Base-by-base conservation (phyloP, 1,140 invertebrate genomes). In the Diorhabda elongata region DNA sequence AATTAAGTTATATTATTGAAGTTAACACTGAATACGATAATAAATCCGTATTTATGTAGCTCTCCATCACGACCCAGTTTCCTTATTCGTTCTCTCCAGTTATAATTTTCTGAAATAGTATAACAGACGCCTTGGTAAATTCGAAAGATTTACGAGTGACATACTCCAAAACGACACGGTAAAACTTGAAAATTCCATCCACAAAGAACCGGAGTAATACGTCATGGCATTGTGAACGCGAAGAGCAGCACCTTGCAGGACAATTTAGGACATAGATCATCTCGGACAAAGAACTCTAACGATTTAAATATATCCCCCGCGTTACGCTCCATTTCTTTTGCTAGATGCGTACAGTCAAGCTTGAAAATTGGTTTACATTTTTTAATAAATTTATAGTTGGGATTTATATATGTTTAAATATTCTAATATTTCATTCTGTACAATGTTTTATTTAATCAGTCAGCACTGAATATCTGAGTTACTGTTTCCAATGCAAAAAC, bases 181-280 rank as follows among this genome's bases (percentile, higher is more conserved):
- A 62, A 52, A 68, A 67, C 42, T 62, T 71, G 63, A 73, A 71
- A 71, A 69, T 73, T 71, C 63, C 67, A 44, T 71, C 60, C 47
- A 71, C 67, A 71, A 68, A 76, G 73, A 75, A 75, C 75, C 77
- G 72, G 73, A 77, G 74, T 75, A 76, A 78, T 78, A 75, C 71
- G 75, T 76, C 76, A 76, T 72, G 66, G 68, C 68, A 72, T 78
- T 78, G 71, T 78, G 74, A 71, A 68, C 70, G 64, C 69, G 70
- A 71, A 71, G 72, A 74, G 74, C 76, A 77, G 74, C 76, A 78
- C 76, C 75, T 78, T 77, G 76, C 74, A 63, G 69, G 70, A 76
- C 74, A 75, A 75, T 73, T 64, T 72, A 5, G 68, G 72, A 67
- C 67, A 74, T 76, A 75, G 72, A 76, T 76, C 75, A 76, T 74